Evolutionary conservation across 64 coral and sea anemone genomes (phyloP), one percentile per base, ranked within the genome.

Genomic region (Dendronephthya gigantea): DNA sequence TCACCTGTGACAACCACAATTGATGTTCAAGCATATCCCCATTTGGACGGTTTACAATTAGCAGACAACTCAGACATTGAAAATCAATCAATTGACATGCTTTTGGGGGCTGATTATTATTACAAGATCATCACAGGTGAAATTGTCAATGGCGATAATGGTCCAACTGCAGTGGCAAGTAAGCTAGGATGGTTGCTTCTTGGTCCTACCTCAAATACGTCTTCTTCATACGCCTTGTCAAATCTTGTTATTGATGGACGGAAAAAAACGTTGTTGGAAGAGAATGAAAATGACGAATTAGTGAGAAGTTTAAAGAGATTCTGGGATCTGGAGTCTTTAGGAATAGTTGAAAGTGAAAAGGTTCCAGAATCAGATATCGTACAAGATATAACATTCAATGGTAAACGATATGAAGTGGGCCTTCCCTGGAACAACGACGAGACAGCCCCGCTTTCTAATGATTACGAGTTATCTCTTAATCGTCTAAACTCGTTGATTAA

Each of bases 101-200:
- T 90, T 3, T 88, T 90, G 22, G 92, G 92, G 16, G 82, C 92
- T 14, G 88, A 90, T 79, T 39, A 88, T 40, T 90, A 93, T 49
- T 90, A 84, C 85, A 48, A 93, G 66, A 68, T 90, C 48, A 85
- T 93, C 9, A 39, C 48, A 1, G 89, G 84, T 8, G 68, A 89
- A 40, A 84, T 49, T 47, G 48, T 59, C 17, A 82, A 50, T 40
- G 79, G 88, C 48, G 88, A 93, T 13, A 43, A 45, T n/a, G 88
- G 88, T 34, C 88, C 88, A 40, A 93, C 92, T 4, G 88, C 92
- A 55, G 49, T 93, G 4, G 10, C 55, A 17, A 90, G 88, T 49
- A 89, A 83, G 83, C 83, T 90, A 35, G 88, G 92, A 47, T 93
- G 88, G 84, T 51, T 90, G 11, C 58, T 93, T 23, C 37, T 94